These are phyloP conservation scores for Bubo blakistoni DNA, from an alignment of 2,113 vertebrate genomes.

Conservation along the genomic window DNA sequence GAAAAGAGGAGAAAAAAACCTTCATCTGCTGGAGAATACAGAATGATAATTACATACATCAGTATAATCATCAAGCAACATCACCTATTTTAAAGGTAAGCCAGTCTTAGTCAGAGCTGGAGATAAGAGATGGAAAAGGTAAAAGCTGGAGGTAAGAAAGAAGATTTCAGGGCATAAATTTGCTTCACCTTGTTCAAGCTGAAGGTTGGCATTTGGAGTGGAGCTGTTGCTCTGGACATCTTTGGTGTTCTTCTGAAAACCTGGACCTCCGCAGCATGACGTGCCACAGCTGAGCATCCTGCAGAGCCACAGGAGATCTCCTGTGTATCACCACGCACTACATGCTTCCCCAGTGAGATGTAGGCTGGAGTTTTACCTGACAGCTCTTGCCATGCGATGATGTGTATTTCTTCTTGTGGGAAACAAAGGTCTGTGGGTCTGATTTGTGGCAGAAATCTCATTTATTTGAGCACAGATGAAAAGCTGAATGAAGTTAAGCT, in stretches of 20 bases:
- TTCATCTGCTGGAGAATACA: neutral
- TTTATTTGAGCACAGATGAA: neutral
- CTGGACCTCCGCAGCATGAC: neutral
- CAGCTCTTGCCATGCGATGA: neutral
- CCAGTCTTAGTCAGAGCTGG: neutral
- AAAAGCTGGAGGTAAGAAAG: neutral
- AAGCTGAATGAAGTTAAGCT: neutral
- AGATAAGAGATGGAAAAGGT: neutral
- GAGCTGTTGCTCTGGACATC: neutral
- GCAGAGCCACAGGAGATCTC: neutral
- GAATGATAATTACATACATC: neutral
- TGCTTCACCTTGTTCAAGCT: neutral
- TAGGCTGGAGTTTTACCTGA: neutral
- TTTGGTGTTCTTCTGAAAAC: neutral
- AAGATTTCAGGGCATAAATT: neutral
- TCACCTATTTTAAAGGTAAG: neutral
- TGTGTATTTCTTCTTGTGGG: constrained; percentile 27
- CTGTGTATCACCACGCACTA: neutral
- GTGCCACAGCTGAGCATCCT: neutral
- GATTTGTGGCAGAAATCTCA: neutral
- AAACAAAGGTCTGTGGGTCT: neutral
- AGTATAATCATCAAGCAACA: neutral
- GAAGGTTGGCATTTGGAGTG: neutral
- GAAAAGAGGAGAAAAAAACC: neutral
- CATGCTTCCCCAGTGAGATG: neutral